A percentile compares a stretch with the other conserved stretches of the same genome.
phyloP scores from a whole-genome alignment of 2,113 vertebrate genomes.

The Nesoenas mayeri region DNA sequence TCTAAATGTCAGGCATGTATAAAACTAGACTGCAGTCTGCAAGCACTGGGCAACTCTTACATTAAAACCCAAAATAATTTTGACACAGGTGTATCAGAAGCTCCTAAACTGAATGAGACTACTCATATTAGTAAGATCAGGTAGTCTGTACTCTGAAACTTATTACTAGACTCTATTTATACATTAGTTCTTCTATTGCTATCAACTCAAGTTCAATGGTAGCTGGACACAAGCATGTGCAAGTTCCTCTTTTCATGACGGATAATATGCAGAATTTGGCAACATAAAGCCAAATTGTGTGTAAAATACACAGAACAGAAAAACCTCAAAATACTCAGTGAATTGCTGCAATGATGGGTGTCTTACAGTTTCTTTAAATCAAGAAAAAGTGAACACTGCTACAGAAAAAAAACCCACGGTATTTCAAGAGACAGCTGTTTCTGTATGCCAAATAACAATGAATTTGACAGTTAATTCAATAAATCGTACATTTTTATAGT shows the following conservation, averaged over 20 bases:
- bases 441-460: not conserved
- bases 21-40: not conserved
- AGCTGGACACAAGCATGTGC: not conserved
- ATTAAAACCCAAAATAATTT: not conserved
- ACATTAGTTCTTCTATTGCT: not conserved
- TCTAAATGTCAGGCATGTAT: slow-evolving; percentile 1
- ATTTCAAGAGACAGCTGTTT: not conserved
- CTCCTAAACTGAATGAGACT: not conserved
- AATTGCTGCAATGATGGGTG: not conserved
- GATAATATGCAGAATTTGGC: not conserved
- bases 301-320: not conserved
- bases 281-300: not conserved
- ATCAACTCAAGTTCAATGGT: not conserved
- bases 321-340: not conserved
- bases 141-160: not conserved
- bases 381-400: not conserved
- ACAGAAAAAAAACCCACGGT: not conserved
- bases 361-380: not conserved
- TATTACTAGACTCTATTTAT: not conserved
- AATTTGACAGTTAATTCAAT: not conserved
- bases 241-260: not conserved
- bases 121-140: not conserved
- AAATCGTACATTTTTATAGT: not conserved
- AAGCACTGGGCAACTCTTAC: not conserved
- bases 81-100: not conserved